These are phyloP conservation scores for Hoplodrina ambigua DNA, from an alignment of 2,888 invertebrate genomes.

Conservation along the genomic window DNA sequence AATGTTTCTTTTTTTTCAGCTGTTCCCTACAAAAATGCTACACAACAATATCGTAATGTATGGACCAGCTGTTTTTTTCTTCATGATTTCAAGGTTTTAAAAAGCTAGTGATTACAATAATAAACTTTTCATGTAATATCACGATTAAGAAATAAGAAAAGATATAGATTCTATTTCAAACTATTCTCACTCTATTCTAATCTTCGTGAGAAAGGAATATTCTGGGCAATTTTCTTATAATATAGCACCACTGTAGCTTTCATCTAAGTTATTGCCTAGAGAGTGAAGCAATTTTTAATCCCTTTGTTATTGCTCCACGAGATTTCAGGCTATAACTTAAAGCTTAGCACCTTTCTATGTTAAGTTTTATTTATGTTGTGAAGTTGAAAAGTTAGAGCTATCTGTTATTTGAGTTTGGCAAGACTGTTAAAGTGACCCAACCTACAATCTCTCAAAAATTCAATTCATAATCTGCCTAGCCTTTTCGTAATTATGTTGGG, in stretches of 20 bases:
- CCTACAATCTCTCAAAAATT: background rate
- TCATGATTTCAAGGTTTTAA: too few species aligned
- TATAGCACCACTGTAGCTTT: constrained; percentile 6
- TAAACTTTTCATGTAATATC: background rate
- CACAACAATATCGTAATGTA: too few species aligned
- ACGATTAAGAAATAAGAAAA: background rate
- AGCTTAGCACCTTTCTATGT: constrained; percentile 12
- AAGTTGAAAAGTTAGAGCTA: constrained; percentile 1
- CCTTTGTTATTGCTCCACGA: constrained; percentile 28
- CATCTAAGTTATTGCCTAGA: constrained; percentile 31
- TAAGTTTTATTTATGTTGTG: constrained; percentile 13
- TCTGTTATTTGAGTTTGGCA: background rate
- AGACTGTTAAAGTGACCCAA: background rate
- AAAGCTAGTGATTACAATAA: too few species aligned
- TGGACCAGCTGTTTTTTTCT: too few species aligned
- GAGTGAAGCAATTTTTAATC: constrained; percentile 42
- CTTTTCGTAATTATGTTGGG: too few species aligned
- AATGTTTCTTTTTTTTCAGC: too few species aligned
- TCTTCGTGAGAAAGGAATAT: background rate
- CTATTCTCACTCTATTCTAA: background rate
- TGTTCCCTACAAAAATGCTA: too few species aligned
- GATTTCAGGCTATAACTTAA: constrained; percentile 20
- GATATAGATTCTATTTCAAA: constrained; percentile 2
- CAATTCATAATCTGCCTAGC: too few species aligned
- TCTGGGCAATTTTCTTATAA: constrained; percentile 25